Percentiles rank a stretch among this genome's conserved stretches.
phyloP scores from a whole-genome alignment of 1,140 invertebrate species.

The Rhyacophila brunnea region DNA sequence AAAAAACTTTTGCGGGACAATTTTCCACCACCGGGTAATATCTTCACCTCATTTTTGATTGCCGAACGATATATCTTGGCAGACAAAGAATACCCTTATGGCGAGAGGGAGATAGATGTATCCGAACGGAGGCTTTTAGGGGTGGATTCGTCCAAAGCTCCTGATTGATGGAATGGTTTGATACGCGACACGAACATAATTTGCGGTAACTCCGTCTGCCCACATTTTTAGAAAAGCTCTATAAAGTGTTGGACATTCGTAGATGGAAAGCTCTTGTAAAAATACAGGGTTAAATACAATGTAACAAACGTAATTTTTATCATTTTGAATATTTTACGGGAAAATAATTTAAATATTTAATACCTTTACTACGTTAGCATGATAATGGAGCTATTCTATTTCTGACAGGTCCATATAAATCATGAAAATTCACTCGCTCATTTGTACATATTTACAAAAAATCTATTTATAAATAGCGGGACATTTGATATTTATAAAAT shows the following conservation, averaged over 20 bases:
- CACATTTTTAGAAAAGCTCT: background rate
- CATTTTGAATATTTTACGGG: no score
- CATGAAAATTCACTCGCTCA: no score
- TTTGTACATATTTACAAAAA: no score
- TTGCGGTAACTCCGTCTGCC: conserved; percentile 3
- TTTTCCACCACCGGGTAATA: background rate
- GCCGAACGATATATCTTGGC: background rate
- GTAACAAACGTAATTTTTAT: no score
- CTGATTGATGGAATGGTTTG: conserved; percentile 26
- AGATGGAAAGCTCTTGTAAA: background rate
- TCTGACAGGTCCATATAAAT: no score
- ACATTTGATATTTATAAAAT: no score
- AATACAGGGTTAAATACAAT: no score
- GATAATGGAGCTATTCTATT: no score
- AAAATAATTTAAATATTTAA: no score
- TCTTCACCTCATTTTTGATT: background rate
- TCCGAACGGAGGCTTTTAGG: background rate
- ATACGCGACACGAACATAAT: conserved; percentile 19
- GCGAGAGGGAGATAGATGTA: conserved; percentile 5
- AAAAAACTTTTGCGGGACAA: background rate
- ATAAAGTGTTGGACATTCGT: background rate
- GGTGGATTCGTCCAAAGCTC: conserved; percentile 19
- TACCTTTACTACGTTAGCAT: no score
- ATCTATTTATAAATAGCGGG: no score
- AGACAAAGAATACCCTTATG: background rate